Evolutionary conservation across 30 jellyfish, hydroid and myxozoan species (phyloP), one percentile per base, ranked within the genome.

Genomic region (Aurelia aurita complex sp. Pacific): DNA sequence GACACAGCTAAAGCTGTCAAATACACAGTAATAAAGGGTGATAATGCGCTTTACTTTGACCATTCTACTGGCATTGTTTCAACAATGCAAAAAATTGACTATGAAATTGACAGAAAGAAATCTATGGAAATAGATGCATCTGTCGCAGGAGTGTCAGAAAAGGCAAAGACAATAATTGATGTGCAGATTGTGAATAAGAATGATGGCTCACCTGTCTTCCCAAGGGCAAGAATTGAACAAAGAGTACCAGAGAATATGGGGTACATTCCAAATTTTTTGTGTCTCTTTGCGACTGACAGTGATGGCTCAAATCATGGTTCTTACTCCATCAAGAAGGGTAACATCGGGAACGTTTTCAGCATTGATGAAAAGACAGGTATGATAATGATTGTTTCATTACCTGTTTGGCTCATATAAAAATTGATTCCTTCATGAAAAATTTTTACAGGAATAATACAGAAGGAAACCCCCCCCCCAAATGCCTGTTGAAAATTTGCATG

Each of bases 161-260:
- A 81, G 23, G 57, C 98, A 40, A 71, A 72, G 35, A 85, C 98
- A 11, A 65, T 82, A 23, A 76, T 92, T 10, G 63, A 10, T 14
- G 82, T 88, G 13, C 62, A 17, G 36, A 73, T 92, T 3, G 67
- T 68, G 40, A 92, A 92, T 84, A 64, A 81, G 68, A 92, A 92
- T 77, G 97, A 92, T 80, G 92, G 88, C 38, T 89, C 80, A 34
- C 98, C 98, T 13, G 87, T 50, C 17, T 92, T 92, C 80, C 76
- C 92, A 54, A 72, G 95, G 23, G 71, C 98, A 55, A 67, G 75
- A 40, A 67, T 87, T 23, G 69, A 83, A 13, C 77, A 87, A 81
- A 64, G 77, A 35, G 96, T 92, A 11, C 89, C 95, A 0, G 98
- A 92, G 76, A 92, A 92, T 78, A 55, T 92, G n/a, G 98, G 98